phyloP scores from a whole-genome alignment of 1,140 invertebrate species.

The Drosophila mojavensis region DNA sequence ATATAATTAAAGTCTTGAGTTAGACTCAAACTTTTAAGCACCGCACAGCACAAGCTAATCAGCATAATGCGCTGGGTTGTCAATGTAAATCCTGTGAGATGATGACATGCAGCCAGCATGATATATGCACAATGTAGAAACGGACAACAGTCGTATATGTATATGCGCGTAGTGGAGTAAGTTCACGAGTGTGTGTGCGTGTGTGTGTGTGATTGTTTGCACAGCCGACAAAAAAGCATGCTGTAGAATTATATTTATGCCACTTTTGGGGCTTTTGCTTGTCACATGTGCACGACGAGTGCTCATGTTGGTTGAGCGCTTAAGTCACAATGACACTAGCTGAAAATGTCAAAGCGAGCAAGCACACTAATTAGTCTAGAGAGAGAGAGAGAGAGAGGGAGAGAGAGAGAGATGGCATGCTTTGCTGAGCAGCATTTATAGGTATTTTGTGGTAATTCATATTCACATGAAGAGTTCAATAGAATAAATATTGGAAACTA shows the following conservation, averaged over 20 bases:
- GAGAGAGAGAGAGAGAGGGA: neutral
- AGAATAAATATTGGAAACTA: no score
- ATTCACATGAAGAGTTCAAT: no score
- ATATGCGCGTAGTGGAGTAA: neutral
- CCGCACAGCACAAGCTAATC: conserved; percentile 33
- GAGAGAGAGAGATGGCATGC: neutral
- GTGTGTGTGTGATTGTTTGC: conserved; percentile 23
- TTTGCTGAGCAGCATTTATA: no score
- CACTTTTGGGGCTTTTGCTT: conserved; percentile 73
- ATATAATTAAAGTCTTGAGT: conserved; percentile 57
- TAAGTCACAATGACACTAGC: conserved; percentile 23
- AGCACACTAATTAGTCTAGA: neutral
- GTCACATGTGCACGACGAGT: conserved; percentile 57
- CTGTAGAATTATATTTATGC: conserved; percentile 73
- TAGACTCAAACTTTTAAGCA: conserved; percentile 42
- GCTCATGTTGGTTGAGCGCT: conserved; percentile 35
- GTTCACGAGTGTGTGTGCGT: conserved; percentile 9
- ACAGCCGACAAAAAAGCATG: conserved; percentile 57
- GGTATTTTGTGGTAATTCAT: no score
- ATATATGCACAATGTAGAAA: conserved; percentile 47
- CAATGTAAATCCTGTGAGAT: conserved; percentile 30
- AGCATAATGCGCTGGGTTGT: conserved; percentile 48
- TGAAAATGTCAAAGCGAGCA: neutral
- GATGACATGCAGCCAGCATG: conserved; percentile 30
- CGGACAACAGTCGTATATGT: conserved; percentile 43